A percentile compares a stretch with the other conserved stretches of the same genome.
phyloP scores from a whole-genome alignment of 1,140 invertebrate genomes.

The Pogonomyrmex barbatus region DNA sequence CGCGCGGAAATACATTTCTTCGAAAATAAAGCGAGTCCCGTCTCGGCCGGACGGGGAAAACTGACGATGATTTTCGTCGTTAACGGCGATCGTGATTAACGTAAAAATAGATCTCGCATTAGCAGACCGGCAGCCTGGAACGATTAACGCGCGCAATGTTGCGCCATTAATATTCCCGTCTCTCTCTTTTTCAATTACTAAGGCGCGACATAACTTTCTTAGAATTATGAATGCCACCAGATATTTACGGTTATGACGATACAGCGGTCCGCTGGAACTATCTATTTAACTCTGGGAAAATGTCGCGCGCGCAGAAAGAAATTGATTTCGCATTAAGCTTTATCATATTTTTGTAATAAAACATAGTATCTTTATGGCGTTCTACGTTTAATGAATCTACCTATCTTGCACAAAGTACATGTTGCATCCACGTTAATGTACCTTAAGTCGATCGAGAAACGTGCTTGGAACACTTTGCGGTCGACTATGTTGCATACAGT shows the following conservation, averaged over 20 bases:
- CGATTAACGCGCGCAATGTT: conserved; percentile 39
- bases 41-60: not conserved
- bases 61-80: conserved; percentile 37
- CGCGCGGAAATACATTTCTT: not conserved
- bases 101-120: conserved; percentile 44
- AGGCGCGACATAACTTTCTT: conserved; percentile 47
- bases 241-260: conserved; percentile 61
- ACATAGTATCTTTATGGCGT: not conserved
- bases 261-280: not conserved
- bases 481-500: conserved; percentile 23
- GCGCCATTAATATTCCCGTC: conserved; percentile 45
- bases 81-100: conserved; percentile 53
- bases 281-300: conserved; percentile 5
- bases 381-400: conserved; percentile 4
- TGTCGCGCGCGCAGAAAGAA: conserved; percentile 3
- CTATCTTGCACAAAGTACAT: not conserved
- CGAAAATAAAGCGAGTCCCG: not conserved
- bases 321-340: conserved; percentile 46
- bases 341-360: not conserved
- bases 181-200: conserved; percentile 49
- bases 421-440: not conserved
- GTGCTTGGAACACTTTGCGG: conserved; percentile 14
- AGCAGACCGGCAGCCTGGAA: not conserved
- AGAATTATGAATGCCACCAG: conserved; percentile 50
- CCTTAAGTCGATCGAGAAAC: conserved; percentile 42